Evolutionary conservation across 2,113 vertebrate genomes (phyloP).

Genomic region (Nyctereutes procyonoides): DNA sequence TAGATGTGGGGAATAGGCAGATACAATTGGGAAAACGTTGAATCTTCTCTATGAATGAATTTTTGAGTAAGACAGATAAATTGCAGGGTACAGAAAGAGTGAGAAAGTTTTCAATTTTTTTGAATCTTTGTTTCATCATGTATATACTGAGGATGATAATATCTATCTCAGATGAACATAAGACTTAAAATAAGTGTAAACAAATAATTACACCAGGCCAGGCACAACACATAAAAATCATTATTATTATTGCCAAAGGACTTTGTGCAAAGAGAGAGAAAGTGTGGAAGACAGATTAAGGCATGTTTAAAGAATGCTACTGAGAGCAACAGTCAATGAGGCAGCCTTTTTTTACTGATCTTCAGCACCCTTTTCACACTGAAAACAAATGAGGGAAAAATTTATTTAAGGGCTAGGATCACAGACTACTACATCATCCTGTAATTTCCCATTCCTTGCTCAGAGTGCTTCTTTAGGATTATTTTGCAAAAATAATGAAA

Average conservation of each 20-base stretch:
- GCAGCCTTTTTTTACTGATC: not conserved
- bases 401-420: not conserved
- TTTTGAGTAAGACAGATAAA: not conserved
- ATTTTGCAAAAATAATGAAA: not conserved
- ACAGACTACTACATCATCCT: not conserved
- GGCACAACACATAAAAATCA: not conserved
- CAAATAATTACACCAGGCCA: not conserved
- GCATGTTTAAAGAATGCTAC: not conserved
- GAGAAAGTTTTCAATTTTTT: not conserved
- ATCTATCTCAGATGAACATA: not conserved
- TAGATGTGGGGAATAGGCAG: not conserved
- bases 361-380: not conserved
- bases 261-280: not conserved
- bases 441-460: not conserved
- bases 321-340: not conserved
- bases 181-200: not conserved
- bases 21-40: not conserved
- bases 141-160: not conserved
- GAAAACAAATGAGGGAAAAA: not conserved
- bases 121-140: not conserved
- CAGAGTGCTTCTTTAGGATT: not conserved
- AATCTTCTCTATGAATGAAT: not conserved
- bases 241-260: not conserved
- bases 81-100: not conserved
- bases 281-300: not conserved